Base-by-base conservation (phyloP, 1,140 invertebrate species). In the Papilio glaucus region DNA sequence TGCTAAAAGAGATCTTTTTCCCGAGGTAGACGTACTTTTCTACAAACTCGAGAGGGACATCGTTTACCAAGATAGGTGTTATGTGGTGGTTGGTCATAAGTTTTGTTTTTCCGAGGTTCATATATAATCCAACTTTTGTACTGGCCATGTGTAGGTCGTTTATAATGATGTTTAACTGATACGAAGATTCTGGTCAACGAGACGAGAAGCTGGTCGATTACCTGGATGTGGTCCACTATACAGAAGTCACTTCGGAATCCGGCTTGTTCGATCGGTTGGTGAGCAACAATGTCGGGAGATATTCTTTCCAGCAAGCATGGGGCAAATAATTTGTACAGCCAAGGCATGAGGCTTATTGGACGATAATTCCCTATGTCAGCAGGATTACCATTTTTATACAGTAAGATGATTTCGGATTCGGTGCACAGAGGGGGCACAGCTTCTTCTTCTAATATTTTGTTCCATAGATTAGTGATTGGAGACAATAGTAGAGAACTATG, bases 261-360 rank as follows among this genome's bases (percentile, higher is more conserved):
- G 2, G 85, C 85, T 74, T 87, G 85, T 75, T 87, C 85, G 5
- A 77, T 77, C 9, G 85, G 80, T 77, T 87, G 85, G 45, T 78
- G 45, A 26, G 33, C 15, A 49, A 88, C 81, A 2, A 86, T 78
- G 1, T 61, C 29, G 75, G 62, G 13, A 10, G 65, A 29, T 60
- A 82, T 72, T 53, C 72, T 79, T 69, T 69, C 76, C 18, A 77
- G 75, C 67, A 82, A 72, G 26, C 79, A 84, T 15, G 73, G 77
- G 24, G 77, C 73, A 38, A 82, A 88, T n/a, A 85, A 57, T 78
- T 87, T 86, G 37, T 86, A 84, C 0, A 87, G 10, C 15, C 72
- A 74, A 33, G 79, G 67, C 73, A 83, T 72, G 0, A 85, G 77
- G 42, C 80, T 86, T 65, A 89, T 85, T n/a, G 87, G 81, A 15